Conservation (phyloP, 2,888 invertebrate species). For the Lepidocyrtinus sp. region DNA sequence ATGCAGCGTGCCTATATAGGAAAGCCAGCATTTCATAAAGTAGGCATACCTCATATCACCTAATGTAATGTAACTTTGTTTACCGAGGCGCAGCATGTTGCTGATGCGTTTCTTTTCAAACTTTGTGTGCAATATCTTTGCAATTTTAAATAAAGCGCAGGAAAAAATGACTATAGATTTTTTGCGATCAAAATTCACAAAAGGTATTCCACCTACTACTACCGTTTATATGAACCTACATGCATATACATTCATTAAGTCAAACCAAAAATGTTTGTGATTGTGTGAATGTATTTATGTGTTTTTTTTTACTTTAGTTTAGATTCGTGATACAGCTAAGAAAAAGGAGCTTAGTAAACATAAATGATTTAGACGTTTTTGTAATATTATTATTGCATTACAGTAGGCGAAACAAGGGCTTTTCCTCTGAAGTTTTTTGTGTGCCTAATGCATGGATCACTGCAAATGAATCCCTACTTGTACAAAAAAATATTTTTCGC, state of each 20-base stretch:
- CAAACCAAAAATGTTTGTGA: no score
- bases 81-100: not conserved
- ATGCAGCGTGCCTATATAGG: not conserved
- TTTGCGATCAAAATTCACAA: not conserved
- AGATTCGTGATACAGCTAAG: not conserved
- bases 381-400: conserved; percentile 55
- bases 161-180: not conserved
- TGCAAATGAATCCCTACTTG: conserved; percentile 31
- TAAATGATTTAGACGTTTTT: conserved; percentile 31
- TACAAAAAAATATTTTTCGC: conserved; percentile 19
- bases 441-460: conserved; percentile 25
- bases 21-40: conserved; percentile 4
- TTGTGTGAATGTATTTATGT: no score
- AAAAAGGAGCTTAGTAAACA: conserved; percentile 41
- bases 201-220: not conserved
- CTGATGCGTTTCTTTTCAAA: conserved; percentile 17
- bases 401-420: not conserved
- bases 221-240: not conserved
- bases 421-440: conserved; percentile 11
- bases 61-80: conserved; percentile 13
- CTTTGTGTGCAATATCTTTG: conserved; percentile 15
- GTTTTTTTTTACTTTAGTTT: not conserved
- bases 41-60: not conserved
- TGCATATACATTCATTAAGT: not conserved
- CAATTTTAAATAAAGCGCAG: not conserved